phyloP scores from a whole-genome alignment of 2,113 vertebrate species.

The Ailuropoda melanoleuca region DNA sequence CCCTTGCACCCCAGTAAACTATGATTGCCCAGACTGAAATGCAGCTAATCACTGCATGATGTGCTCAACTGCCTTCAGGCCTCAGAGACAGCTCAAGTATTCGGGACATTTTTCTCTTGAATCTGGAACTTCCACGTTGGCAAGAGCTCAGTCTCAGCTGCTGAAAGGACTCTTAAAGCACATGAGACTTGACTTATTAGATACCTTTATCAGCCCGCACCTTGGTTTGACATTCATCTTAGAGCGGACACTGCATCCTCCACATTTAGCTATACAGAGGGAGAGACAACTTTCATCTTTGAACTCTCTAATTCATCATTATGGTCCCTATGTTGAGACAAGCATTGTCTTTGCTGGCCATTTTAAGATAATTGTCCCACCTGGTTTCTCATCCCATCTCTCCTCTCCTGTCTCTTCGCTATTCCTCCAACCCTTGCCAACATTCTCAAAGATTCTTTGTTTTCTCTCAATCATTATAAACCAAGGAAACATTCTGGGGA shows the following conservation, averaged over 20 bases:
- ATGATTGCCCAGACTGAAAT: not conserved
- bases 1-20: not conserved
- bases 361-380: not conserved
- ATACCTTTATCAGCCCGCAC: not conserved
- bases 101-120: not conserved
- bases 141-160: not conserved
- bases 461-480: not conserved
- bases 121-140: not conserved
- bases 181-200: not conserved
- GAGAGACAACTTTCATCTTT: not conserved
- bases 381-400: not conserved
- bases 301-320: not conserved
- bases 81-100: not conserved
- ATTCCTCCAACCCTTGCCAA: not conserved
- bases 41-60: not conserved
- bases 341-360: not conserved
- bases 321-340: not conserved
- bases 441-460: not conserved
- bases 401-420: not conserved
- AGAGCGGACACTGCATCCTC: not conserved
- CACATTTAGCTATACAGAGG: constrained; percentile 1
- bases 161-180: constrained; percentile 28
- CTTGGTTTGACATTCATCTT: constrained; percentile 14
- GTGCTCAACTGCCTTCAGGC: not conserved
- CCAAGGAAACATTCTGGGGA: not conserved